Percentiles rank a stretch among this genome's conserved stretches.
These are phyloP conservation scores for Acropora tenuis DNA, from an alignment of 64 coral and sea anemone genomes.

Conservation along the genomic window DNA sequence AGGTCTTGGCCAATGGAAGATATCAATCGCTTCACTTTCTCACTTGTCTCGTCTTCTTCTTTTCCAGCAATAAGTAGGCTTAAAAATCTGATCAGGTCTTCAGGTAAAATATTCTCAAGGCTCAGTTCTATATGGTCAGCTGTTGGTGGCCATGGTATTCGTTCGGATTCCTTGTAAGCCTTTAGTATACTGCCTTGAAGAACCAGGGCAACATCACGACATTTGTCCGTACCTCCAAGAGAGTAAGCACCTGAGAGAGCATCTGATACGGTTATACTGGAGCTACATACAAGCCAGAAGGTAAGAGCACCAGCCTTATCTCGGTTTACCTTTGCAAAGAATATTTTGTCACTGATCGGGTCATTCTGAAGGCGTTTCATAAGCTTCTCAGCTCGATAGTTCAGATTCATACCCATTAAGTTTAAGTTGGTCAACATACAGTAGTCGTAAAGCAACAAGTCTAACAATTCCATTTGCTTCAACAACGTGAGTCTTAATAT, in stretches of 20 bases:
- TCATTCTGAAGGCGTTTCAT: slow-evolving; percentile 30
- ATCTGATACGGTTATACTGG: slow-evolving; percentile 14
- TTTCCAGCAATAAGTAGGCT: slow-evolving; percentile 9
- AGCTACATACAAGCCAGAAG: neutral
- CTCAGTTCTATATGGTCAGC: neutral
- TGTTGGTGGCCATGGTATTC: slow-evolving; percentile 62
- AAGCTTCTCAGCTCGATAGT: slow-evolving; percentile 15
- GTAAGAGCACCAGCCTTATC: neutral
- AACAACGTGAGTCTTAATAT: slow-evolving; percentile 25
- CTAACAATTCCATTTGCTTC: neutral
- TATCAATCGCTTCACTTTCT: neutral
- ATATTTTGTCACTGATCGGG: slow-evolving; percentile 5
- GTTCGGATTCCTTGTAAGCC: slow-evolving; percentile 26
- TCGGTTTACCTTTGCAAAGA: slow-evolving; percentile 21
- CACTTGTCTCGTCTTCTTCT: neutral
- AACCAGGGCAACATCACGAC: slow-evolving; percentile 29
- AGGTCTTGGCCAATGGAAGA: no score
- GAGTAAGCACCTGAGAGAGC: slow-evolving; percentile 22
- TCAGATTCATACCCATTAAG: slow-evolving; percentile 34
- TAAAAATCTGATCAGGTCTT: neutral
- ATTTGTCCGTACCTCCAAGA: slow-evolving; percentile 16
- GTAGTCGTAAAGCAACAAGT: slow-evolving; percentile 18
- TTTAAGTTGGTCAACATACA: slow-evolving; percentile 1
- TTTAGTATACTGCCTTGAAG: slow-evolving; percentile 18
- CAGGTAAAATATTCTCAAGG: neutral